Conservation (phyloP, 1,140 invertebrate species). For the Drosophila nasuta region DNA sequence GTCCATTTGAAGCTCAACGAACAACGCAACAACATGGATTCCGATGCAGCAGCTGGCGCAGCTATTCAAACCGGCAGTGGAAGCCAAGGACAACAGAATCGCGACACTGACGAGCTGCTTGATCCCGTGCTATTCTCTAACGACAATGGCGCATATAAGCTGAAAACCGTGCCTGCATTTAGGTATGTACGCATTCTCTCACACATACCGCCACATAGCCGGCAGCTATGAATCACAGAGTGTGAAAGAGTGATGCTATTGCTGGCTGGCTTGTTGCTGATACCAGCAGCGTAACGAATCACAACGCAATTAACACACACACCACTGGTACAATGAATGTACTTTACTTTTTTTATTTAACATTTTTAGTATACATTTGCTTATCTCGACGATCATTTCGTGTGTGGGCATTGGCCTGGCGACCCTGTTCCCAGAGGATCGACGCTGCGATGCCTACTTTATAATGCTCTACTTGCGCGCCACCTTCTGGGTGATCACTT, state of each 20-base stretch:
- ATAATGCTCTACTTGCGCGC: conserved; percentile 88
- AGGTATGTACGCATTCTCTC: conserved; percentile 58
- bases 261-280: conserved; percentile 2
- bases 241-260: conserved; percentile 22
- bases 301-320: conserved; percentile 38
- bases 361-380: conserved; percentile 82
- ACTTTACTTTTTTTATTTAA: conserved; percentile 5
- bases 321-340: conserved; percentile 8
- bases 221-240: conserved; percentile 54
- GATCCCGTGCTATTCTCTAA: conserved; percentile 67
- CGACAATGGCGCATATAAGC: conserved; percentile 65
- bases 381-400: conserved; percentile 86
- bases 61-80: conserved; percentile 41
- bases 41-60: conserved; percentile 33
- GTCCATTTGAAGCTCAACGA: conserved; percentile 19
- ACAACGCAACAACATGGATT: conserved; percentile 43
- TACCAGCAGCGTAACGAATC: conserved; percentile 20
- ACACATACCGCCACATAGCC: conserved; percentile 1
- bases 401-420: conserved; percentile 87
- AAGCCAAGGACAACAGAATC: conserved; percentile 22
- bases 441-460: conserved; percentile 88
- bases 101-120: conserved; percentile 59
- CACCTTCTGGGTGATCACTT: conserved; percentile 87
- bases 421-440: conserved; percentile 86
- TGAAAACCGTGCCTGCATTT: conserved; percentile 82